Evolutionary conservation across 2,797 vertebrate species (phyloP), one percentile per base, ranked within the genome.

Genomic region (Rhyacichthys aspro): DNA sequence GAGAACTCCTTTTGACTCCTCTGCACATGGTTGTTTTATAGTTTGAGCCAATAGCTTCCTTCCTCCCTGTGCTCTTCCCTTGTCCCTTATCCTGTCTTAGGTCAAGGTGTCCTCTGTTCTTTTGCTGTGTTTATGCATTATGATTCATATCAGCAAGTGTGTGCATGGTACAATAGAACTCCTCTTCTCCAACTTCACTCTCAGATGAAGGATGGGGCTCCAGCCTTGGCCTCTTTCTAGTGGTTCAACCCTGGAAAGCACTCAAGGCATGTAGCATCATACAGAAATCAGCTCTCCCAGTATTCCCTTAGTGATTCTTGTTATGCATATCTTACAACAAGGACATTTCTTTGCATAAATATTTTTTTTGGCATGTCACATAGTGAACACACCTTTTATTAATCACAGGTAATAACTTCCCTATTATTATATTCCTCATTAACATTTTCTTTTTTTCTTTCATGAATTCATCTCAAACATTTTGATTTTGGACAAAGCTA

Each of bases 1-100:
- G 59, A 59, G 55, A 32, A 63, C 69, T 78, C 91, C 90, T 89
- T 56, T 90, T 91, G 88, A 90, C 93, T 93, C 93, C 91, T 91
- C 86, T 86, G 84, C 91, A 91, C 72, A 83, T 81, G 79, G 70
- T 80, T 91, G 82, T 84, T 93, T 91, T 90, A 81, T 83, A 75
- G 78, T 85, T 86, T 76, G 34, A 53, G 79, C 84, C 67, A 85
- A 78, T 88, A 86, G 80, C 79, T 77, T 83, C 72, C 72, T 87
- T 85, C 74, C 83, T 80, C 70, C 73, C 67, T 52, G 19, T 76
- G 72, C 68, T 81, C 76, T 83, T 82, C 63, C 55, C 74, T 78
- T 78, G 65, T 82, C 74, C 72, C 74, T 86, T 68, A 78, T 86
- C 87, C 86, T 88, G 89, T 81, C 79, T 79, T 60, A 86, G 89